Base-by-base conservation (phyloP, 2,888 invertebrate species). In the Eupithecia vulgata region DNA sequence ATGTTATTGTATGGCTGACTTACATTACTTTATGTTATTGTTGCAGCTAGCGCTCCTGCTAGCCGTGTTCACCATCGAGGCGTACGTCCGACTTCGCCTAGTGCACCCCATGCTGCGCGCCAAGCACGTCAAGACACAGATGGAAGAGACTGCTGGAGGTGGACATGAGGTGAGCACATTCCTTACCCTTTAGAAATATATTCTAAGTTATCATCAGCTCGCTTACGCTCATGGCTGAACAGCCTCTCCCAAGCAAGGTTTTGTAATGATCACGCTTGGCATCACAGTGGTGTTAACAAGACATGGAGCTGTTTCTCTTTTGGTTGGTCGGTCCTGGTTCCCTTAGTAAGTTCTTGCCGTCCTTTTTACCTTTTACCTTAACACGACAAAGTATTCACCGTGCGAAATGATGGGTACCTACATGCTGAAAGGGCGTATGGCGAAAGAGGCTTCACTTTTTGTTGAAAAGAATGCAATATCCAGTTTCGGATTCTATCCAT, bases 121-220 rank as follows among this genome's bases (percentile, higher is more conserved):
- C 76, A 97, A 98, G 90, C 95, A 96, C 74, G 95, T 95, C 81
- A 98, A 98, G 86, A 97, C 96, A 21, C 95, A 95, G 79, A 96
- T 97, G 86, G 98, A 98, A 87, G 95, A 95, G 68, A 95, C 96
- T 0, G 96, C 96, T 5, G 97, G 97, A 35, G 96, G 97, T 68
- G 98, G 98, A 1, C 95, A 96, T 83, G 98, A 98, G 93, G 94
- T 94, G 71, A 89, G 40, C n/a, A 17, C 64, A n/a, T 62, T 17
- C 34, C n/a, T 17, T 15, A 34, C 1, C 1, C 17, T 12, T 61
- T 13, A 35, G 61, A 30, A 25, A 45, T 6, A 17, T 3, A 45
- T 45, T 48, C 48, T 1, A 48, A n/a, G n/a, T 48, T n/a, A 17
- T 17, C 13, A 17, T 45, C 17, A 17, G 17, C 15, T 5, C 30